phyloP scores from a whole-genome alignment of 1,140 invertebrate genomes.

The Pseudomyrmex cubaensis region DNA sequence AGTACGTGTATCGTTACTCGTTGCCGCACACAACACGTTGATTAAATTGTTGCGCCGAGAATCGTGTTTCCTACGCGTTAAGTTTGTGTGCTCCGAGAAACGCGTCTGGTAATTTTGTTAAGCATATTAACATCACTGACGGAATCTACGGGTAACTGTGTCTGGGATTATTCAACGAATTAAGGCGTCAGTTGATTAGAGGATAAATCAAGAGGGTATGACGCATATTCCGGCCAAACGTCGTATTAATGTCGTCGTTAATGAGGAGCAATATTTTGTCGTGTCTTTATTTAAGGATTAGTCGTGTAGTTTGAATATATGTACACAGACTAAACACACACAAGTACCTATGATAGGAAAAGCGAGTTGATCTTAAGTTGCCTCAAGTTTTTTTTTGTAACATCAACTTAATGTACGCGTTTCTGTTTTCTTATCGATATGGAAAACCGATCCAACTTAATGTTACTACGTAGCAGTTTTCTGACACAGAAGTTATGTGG shows the following conservation, averaged over 20 bases:
- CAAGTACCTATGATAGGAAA: no score
- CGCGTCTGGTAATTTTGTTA: constrained; percentile 21
- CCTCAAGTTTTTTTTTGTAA: background rate
- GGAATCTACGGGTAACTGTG: background rate
- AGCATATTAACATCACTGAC: constrained; percentile 5
- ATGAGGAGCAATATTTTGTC: background rate
- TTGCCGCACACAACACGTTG: constrained; percentile 1
- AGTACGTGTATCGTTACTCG: constrained; percentile 26
- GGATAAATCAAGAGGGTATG: constrained; percentile 11
- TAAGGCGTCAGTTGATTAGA: constrained; percentile 35
- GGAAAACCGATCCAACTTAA: constrained; percentile 34
- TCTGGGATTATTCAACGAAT: constrained; percentile 10
- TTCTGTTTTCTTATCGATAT: constrained; percentile 25
- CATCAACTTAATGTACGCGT: constrained; percentile 14
- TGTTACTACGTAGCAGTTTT: constrained; percentile 3
- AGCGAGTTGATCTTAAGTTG: no score
- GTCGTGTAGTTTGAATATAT: no score
- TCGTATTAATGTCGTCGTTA: no score
- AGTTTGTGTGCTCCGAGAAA: background rate
- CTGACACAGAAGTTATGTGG: constrained; percentile 36
- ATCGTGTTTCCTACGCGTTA: constrained; percentile 8
- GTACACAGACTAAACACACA: no score
- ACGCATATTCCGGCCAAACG: background rate
- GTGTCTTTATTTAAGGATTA: no score
- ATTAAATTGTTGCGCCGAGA: constrained; percentile 2